Evolutionary conservation across 2,888 invertebrate species (phyloP).

Genomic region (Meandrusa payeni): DNA sequence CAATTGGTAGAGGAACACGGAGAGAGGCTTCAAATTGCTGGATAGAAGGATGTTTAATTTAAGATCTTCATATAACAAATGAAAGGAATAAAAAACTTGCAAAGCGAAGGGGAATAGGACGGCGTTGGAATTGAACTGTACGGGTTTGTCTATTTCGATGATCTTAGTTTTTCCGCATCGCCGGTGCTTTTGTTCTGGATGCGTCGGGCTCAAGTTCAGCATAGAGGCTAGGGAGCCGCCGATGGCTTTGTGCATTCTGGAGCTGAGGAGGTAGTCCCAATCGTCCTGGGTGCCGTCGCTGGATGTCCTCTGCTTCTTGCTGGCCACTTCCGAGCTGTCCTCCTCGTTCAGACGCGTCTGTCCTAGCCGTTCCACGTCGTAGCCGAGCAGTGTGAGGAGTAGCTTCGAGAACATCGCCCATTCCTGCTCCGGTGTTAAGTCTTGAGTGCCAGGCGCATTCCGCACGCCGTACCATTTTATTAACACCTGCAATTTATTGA

Average conservation of each 20-base stretch:
- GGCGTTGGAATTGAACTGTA: constrained; percentile 82
- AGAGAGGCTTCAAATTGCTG: constrained; percentile 85
- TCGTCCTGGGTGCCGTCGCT: constrained; percentile 90
- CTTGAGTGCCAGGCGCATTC: constrained; percentile 92
- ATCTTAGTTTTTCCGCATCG: constrained; percentile 28
- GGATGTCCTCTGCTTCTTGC: constrained; percentile 90
- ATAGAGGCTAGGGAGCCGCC: constrained; percentile 62
- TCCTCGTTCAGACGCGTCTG: constrained; percentile 66
- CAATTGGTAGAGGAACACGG: constrained; percentile 86
- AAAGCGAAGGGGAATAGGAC: constrained; percentile 87
- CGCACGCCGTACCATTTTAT: constrained; percentile 93
- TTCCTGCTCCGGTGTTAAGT: constrained; percentile 87
- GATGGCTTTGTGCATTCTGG: constrained; percentile 78
- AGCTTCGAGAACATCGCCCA: constrained; percentile 87
- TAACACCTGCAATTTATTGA: constrained; percentile 78
- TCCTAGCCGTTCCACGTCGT: constrained; percentile 83
- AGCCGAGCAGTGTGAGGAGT: constrained; percentile 84
- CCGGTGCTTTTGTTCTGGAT: constrained; percentile 30
- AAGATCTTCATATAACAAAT: constrained; percentile 94
- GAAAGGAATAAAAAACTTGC: constrained; percentile 89
- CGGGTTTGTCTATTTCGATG: constrained; percentile 44
- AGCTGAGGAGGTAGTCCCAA: constrained; percentile 86
- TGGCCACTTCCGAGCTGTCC: constrained; percentile 73
- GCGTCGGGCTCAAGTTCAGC: constrained; percentile 52
- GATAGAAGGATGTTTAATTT: constrained; percentile 88